Evolutionary conservation across 1,140 invertebrate genomes (phyloP), one percentile per base, ranked within the genome.

Genomic region (Anadara kagoshimensis): DNA sequence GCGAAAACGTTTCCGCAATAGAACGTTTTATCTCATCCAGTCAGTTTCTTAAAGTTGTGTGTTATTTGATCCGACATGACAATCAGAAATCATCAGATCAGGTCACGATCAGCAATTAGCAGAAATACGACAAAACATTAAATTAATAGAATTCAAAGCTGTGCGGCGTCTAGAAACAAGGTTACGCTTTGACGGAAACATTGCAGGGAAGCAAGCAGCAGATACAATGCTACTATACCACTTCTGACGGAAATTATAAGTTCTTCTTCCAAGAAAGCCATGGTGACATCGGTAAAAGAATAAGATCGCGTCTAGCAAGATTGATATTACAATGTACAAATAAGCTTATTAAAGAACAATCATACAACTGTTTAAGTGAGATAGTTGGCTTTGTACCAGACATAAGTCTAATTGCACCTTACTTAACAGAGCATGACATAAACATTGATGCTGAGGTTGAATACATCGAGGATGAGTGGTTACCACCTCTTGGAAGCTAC

Each of bases 401-500:
- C 7, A 36, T 36, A 36, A 20, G 29, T 64, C 12, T 36, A 51
- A 8, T 10, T 36, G 5, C n/a, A 53, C 5, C 16, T n/a, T 16
- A 53, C 49, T 8, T n/a, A 20, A 16, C 62, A 45, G 5, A 49
- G 29, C 29, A 64, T 20, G 16, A n/a, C 12, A 64, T 64, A 11
- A 51, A 45, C 7, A 53, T 12, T 41, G 62, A 45, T 18, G 49
- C 53, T 36, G 62, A 64, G 51, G 16, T 36, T 10, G 62, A 64
- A 41, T 45, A 53, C 10, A 53, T 64, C 8, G 10, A 43, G 4
- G 45, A 51, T 11, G 49, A 64, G 20, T 51, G 24, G 10, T 64
- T 64, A n/a, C 62, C 62, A 14, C 26, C 62, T 41, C 45, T 49
- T 11, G 62, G 62, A 8, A 64, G 45, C 14, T 20, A 7, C 1